Percentiles rank a stretch among this genome's conserved stretches.
Evolutionary conservation across 2,888 invertebrate species (phyloP).

Genomic region (Agrochola litura): DNA sequence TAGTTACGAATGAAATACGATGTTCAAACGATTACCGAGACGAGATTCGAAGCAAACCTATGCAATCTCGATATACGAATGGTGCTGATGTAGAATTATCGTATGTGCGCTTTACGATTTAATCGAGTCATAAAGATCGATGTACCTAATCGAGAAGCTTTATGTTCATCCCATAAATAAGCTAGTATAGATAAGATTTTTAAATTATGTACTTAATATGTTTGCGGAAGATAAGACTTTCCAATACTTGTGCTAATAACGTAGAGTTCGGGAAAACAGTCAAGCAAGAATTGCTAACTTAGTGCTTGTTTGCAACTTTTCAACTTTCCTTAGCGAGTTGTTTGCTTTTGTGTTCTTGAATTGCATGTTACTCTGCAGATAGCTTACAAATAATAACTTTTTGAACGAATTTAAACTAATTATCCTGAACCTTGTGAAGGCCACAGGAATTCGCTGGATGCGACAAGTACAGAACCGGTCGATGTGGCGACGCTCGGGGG

Average conservation of each 20-base stretch:
- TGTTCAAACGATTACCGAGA: slow-evolving; percentile 16
- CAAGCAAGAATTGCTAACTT: slow-evolving; percentile 24
- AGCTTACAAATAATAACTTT: slow-evolving; percentile 1
- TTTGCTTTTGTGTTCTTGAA: slow-evolving; percentile 19
- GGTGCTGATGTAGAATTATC: slow-evolving; percentile 18
- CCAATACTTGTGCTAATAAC: slow-evolving; percentile 28
- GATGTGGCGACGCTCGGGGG: background rate
- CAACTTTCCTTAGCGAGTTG: slow-evolving; percentile 10
- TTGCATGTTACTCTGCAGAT: background rate
- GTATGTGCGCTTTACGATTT: slow-evolving; percentile 5
- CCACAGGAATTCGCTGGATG: background rate
- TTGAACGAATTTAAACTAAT: background rate
- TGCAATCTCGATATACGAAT: slow-evolving; percentile 11
- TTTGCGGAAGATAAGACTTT: slow-evolving; percentile 14
- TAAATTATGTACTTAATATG: slow-evolving; percentile 30
- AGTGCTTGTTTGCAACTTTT: slow-evolving; percentile 29
- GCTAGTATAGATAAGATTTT: slow-evolving; percentile 15
- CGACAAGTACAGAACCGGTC: background rate
- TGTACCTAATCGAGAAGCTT: slow-evolving; percentile 26
- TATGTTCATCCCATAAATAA: slow-evolving; percentile 45
- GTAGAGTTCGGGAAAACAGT: slow-evolving; percentile 25
- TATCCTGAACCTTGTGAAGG: too few species aligned
- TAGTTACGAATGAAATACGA: background rate
- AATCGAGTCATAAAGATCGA: slow-evolving; percentile 41
- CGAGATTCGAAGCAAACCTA: background rate